Conservation (phyloP, 2,888 invertebrate genomes). For the Ectemnius cavifrons region DNA sequence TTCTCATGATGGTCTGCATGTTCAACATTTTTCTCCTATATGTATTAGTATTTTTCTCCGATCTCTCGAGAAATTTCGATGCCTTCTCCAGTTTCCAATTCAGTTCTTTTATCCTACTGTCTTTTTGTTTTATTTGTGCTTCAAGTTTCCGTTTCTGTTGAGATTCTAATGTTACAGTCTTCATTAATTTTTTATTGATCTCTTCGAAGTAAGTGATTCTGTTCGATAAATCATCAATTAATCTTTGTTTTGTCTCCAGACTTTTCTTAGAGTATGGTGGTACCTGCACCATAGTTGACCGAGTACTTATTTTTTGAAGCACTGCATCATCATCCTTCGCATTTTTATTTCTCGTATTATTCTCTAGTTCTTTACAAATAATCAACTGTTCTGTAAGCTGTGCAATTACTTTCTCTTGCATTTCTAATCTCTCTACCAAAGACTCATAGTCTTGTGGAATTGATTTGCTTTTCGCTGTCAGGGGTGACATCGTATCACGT, state of each 20-base stretch:
- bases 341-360: constrained; percentile 52
- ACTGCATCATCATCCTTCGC: constrained; percentile 55
- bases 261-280: constrained; percentile 21
- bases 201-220: constrained; percentile 67
- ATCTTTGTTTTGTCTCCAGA: constrained; percentile 49
- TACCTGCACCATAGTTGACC: constrained; percentile 19
- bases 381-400: constrained; percentile 66
- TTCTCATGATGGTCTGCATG: constrained; percentile 68
- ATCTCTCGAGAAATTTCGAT: constrained; percentile 72
- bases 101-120: constrained; percentile 72
- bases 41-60: constrained; percentile 71
- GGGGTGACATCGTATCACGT: background rate
- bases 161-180: constrained; percentile 63
- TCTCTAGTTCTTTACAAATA: constrained; percentile 64
- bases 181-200: constrained; percentile 68
- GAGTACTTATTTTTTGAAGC: constrained; percentile 45
- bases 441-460: constrained; percentile 34
- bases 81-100: constrained; percentile 74
- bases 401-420: constrained; percentile 67
- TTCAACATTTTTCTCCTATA: constrained; percentile 70
- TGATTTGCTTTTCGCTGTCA: background rate
- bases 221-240: constrained; percentile 63
- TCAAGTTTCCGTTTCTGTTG: constrained; percentile 67
- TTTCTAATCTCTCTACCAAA: constrained; percentile 59
- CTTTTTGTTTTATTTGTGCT: constrained; percentile 67